These are phyloP conservation scores for Noctua janthina DNA, from an alignment of 2,888 invertebrate genomes.

Conservation along the genomic window DNA sequence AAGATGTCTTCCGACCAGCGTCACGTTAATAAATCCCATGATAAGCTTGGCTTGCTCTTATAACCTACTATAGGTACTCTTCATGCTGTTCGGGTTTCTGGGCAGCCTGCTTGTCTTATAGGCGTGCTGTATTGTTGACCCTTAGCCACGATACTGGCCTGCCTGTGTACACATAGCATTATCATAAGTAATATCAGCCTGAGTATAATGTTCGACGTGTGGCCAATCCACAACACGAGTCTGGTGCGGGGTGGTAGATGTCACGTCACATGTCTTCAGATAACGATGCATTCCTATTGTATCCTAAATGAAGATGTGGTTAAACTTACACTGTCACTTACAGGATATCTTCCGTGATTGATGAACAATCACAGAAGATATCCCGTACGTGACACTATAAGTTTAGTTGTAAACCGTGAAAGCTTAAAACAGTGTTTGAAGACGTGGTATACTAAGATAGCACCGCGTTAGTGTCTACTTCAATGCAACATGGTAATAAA, in stretches of 20 bases:
- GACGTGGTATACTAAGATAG: not conserved
- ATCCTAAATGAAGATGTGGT: not conserved
- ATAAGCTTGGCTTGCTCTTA: not conserved
- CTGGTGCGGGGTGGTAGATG: not conserved
- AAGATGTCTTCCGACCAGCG: not conserved
- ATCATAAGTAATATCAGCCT: not conserved
- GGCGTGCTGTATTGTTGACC: not conserved
- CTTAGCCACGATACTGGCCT: not conserved
- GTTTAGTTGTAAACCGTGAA: too few relatives aligned
- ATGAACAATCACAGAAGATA: too few relatives aligned
- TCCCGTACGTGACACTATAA: too few relatives aligned
- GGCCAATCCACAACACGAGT: not conserved
- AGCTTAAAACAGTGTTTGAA: not conserved
- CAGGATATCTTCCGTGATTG: too few relatives aligned
- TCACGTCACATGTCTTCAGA: not conserved
- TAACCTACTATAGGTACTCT: not conserved
- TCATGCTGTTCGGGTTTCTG: not conserved
- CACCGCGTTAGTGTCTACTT: not conserved
- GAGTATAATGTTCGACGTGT: not conserved
- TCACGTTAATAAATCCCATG: not conserved
- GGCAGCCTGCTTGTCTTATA: not conserved
- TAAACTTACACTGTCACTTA: too few relatives aligned
- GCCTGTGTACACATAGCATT: not conserved
- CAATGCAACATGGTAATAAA: slow-evolving; percentile 2
- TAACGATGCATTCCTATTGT: not conserved